Evolutionary conservation across 2,888 invertebrate species (phyloP).

Genomic region (Caenorhabditis sp.): DNA sequence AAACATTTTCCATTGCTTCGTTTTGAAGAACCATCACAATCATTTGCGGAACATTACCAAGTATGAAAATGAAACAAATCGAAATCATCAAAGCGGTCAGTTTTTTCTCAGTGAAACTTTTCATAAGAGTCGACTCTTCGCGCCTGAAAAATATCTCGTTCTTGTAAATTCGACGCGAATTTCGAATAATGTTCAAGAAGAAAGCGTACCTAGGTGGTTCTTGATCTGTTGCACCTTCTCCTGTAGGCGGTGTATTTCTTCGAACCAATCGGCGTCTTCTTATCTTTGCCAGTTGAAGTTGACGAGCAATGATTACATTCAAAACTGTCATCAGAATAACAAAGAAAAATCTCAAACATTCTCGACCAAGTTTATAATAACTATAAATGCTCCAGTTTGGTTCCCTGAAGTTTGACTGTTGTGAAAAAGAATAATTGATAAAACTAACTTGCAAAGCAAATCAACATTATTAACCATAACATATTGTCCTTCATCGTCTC

Average conservation of each 20-base stretch:
- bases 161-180: no score
- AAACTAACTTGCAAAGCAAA: constrained; percentile 59
- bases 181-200: no score
- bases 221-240: neutral
- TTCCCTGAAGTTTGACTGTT: constrained; percentile 45
- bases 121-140: constrained; percentile 47
- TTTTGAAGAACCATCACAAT: constrained; percentile 67
- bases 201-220: neutral
- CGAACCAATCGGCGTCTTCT: constrained; percentile 35
- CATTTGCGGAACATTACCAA: constrained; percentile 69
- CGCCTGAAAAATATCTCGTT: constrained; percentile 26
- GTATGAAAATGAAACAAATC: constrained; percentile 67
- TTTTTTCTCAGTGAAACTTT: constrained; percentile 66
- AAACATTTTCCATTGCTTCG: constrained; percentile 57
- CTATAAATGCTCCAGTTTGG: constrained; percentile 60
- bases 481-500: constrained; percentile 37
- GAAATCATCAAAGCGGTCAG: constrained; percentile 66
- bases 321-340: constrained; percentile 62
- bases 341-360: constrained; percentile 60
- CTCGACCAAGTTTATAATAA: constrained; percentile 64
- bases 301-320: constrained; percentile 61
- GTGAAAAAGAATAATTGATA: neutral
- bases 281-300: constrained; percentile 56
- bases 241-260: constrained; percentile 30
- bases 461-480: constrained; percentile 59